Base-by-base conservation (phyloP, 2,888 invertebrate species). In the Ectemnius cavifrons region DNA sequence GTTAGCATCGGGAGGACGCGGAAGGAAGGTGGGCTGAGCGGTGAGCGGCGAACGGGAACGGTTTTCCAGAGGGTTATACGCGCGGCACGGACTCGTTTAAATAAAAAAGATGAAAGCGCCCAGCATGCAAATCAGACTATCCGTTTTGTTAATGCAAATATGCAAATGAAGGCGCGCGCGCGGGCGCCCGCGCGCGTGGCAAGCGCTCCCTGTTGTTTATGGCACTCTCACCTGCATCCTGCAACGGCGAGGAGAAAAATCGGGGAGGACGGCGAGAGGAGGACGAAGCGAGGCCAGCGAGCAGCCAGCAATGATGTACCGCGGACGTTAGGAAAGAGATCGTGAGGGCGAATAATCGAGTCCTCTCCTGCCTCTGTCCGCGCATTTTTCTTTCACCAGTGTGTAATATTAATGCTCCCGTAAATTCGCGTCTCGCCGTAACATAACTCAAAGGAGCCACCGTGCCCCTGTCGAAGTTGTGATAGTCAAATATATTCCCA, bases 131-230 rank as follows among this genome's bases (percentile, higher is more conserved):
- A 83, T 84, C 80, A 79, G 80, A 79, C 83, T 79, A 79, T 84
- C 81, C 77, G 78, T 82, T 84, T 83, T 84, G 85, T 85, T 85
- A 84, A 85, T 85, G 82, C 82, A 79, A 86, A 86, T 83, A 84
- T 86, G 86, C 78, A 84, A 86, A 86, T 85, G 82, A 63, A 68
- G 65, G 65, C 28, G 82, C 63, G 66, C 28, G 28, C 67, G 65
- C 28, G 82, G 60, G 66, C 37, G 37, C 37, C 8, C 37, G 37
- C 37, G 37, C 37, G 8, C 37, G 37, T 65, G 65, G 63, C 66
- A 58, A 69, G 73, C 61, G 60, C 71, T 73, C 61, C 58, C 64
- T 73, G 77, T 81, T 85, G 85, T 85, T 85, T 84, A 86, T 82
- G 73, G 79, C 68, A 71, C 52, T 14, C 58, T 71, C 67, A 70